These are phyloP conservation scores for Enteromius treurensis DNA, from an alignment of 2,797 vertebrate genomes.

Conservation along the genomic window DNA sequence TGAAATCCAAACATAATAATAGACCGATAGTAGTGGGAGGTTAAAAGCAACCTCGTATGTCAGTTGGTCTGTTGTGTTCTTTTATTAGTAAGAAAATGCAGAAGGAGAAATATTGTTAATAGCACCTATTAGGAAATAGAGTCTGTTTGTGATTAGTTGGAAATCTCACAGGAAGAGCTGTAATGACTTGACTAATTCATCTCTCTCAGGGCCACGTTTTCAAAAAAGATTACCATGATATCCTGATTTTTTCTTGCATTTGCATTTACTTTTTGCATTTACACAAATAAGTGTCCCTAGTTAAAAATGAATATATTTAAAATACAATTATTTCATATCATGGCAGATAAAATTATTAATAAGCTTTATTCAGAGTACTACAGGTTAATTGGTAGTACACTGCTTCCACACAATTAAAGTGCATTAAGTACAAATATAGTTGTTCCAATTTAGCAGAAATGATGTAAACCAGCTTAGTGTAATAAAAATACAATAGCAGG, in stretches of 20 bases:
- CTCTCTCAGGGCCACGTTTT: background rate
- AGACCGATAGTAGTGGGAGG: too few relatives aligned
- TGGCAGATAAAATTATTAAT: background rate
- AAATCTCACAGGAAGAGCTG: background rate
- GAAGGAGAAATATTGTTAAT: slow-evolving; percentile 3
- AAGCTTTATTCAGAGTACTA: background rate
- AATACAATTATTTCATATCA: background rate
- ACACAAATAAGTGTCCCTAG: background rate
- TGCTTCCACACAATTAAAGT: background rate
- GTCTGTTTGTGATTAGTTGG: background rate
- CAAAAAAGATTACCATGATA: background rate
- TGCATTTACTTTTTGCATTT: background rate
- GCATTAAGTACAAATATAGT: background rate
- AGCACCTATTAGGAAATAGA: slow-evolving; percentile 18
- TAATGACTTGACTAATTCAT: slow-evolving; percentile 16
- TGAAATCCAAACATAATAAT: background rate
- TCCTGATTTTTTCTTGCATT: background rate
- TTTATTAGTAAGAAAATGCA: background rate
- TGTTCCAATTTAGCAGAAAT: background rate
- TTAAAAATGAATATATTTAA: background rate
- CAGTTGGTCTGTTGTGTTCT: background rate
- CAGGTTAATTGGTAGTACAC: background rate
- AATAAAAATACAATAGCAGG: background rate
- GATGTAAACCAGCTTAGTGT: background rate
- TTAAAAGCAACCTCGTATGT: background rate